These are phyloP conservation scores for Lamellibrachia columna DNA, from an alignment of 2,888 invertebrate genomes.

Conservation along the genomic window DNA sequence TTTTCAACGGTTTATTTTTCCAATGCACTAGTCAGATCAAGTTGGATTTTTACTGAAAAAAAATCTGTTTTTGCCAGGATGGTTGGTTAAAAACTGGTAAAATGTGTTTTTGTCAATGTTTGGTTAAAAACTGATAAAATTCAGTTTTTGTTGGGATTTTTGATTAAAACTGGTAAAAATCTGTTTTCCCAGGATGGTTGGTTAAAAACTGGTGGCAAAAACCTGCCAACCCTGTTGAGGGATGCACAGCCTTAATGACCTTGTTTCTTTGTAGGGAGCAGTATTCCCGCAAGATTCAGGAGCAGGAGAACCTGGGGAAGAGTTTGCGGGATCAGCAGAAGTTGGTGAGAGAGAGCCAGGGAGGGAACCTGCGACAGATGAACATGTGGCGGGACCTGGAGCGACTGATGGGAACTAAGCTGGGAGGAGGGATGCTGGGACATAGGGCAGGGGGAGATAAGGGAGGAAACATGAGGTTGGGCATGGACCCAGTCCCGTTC, in stretches of 20 bases:
- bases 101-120: no score
- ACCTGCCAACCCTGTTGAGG: not conserved
- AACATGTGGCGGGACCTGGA: slow-evolving; percentile 70
- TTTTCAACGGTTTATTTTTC: no score
- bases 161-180: no score
- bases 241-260: not conserved
- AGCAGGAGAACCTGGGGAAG: slow-evolving; percentile 71
- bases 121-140: no score
- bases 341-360: slow-evolving; percentile 68
- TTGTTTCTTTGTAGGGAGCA: slow-evolving; percentile 69
- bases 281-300: slow-evolving; percentile 72
- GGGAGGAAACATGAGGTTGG: not conserved
- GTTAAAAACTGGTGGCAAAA: not conserved
- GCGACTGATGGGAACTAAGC: slow-evolving; percentile 65
- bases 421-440: slow-evolving; percentile 46
- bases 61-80: no score
- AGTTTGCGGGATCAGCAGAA: slow-evolving; percentile 67
- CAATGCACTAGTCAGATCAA: no score
- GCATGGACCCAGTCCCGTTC: not conserved
- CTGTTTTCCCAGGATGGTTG: not conserved
- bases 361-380: slow-evolving; percentile 69
- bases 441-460: not conserved
- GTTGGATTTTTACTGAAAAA: no score
- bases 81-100: no score
- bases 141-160: no score